Evolutionary conservation across 1,140 invertebrate species (phyloP).

Genomic region (Drosophila guanche): DNA sequence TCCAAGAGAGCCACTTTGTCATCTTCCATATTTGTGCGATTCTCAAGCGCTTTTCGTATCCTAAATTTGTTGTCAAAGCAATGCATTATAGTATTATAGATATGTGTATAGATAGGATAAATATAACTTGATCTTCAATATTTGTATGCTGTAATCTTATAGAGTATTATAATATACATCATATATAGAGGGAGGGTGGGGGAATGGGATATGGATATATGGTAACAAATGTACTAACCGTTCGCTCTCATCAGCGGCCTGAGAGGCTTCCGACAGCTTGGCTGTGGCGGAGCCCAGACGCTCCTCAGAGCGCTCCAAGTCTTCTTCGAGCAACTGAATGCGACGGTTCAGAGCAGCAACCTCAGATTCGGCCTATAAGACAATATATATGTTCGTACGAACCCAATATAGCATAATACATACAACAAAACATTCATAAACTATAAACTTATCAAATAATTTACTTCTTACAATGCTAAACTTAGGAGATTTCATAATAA

Average conservation of each 20-base stretch:
- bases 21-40: conserved; percentile 99
- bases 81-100: conserved; percentile 36
- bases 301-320: conserved; percentile 98
- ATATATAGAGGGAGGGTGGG: conserved; percentile 4
- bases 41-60: conserved; percentile 99
- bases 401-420: conserved; percentile 59
- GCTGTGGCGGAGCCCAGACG: conserved; percentile 97
- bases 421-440: conserved; percentile 13
- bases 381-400: conserved; percentile 62
- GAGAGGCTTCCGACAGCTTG: conserved; percentile 99
- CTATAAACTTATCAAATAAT: conserved; percentile 28
- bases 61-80: conserved; percentile 85
- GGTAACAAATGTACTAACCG: conserved; percentile 89
- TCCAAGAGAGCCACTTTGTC: conserved; percentile 97
- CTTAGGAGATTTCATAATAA: conserved; percentile 40
- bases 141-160: conserved; percentile 61
- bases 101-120: conserved; percentile 50
- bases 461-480: conserved; percentile 35
- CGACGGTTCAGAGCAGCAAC: conserved; percentile 98
- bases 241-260: conserved; percentile 99
- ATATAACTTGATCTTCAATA: conserved; percentile 70
- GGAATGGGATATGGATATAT: conserved; percentile 22
- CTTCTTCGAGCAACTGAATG: conserved; percentile 99
- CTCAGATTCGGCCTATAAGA: conserved; percentile 97
- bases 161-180: conserved; percentile 34